phyloP scores from a whole-genome alignment of 1,140 invertebrate species.

The Psix sp. region DNA sequence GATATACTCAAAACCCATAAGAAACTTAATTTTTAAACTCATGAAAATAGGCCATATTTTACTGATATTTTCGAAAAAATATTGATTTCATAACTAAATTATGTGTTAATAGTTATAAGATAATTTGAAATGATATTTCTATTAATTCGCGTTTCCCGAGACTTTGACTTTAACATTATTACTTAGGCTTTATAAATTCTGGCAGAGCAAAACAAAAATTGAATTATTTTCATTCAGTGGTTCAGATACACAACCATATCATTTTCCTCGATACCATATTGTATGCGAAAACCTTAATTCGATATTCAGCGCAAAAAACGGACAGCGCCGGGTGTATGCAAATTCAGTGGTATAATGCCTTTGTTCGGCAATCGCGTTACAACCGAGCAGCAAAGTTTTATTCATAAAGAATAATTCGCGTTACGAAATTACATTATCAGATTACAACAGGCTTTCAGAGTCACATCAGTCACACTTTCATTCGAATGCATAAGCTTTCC shows the following conservation, averaged over 20 bases:
- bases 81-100: too few species aligned
- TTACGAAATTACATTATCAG: constrained; percentile 49
- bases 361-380: constrained; percentile 54
- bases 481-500: constrained; percentile 51
- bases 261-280: constrained; percentile 5
- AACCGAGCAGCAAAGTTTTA: constrained; percentile 50
- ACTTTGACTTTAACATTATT: too few species aligned
- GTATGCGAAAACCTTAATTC: constrained; percentile 25
- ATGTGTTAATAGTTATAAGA: too few species aligned
- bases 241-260: not conserved
- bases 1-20: too few species aligned
- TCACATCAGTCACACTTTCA: constrained; percentile 57
- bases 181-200: too few species aligned
- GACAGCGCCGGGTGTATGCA: constrained; percentile 27
- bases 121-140: too few species aligned
- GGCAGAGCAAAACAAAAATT: too few species aligned
- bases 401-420: constrained; percentile 56
- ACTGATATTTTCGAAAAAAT: too few species aligned
- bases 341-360: constrained; percentile 49
- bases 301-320: constrained; percentile 25
- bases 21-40: too few species aligned
- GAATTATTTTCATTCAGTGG: too few species aligned
- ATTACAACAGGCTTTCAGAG: constrained; percentile 47
- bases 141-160: too few species aligned
- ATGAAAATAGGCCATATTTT: too few species aligned